Evolutionary conservation across 2,797 vertebrate species (phyloP).

Genomic region (Linurgus olivaceus): DNA sequence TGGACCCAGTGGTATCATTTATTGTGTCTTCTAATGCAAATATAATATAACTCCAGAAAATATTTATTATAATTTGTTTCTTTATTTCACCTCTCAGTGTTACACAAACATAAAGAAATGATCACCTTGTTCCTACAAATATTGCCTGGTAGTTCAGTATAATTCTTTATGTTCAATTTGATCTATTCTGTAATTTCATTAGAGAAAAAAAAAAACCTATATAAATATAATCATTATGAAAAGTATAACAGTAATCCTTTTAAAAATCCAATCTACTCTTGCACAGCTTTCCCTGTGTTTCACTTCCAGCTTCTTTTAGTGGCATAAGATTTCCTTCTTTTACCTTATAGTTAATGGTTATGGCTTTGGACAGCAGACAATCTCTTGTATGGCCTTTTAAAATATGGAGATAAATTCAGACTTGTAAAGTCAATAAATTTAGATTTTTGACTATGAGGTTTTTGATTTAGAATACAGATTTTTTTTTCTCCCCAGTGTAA

Average conservation of each 20-base stretch:
- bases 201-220: accelerated
- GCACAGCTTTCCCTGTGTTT: not conserved
- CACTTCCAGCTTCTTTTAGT: not conserved
- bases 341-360: not conserved
- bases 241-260: not conserved
- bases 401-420: not conserved
- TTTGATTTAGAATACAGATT: not conserved
- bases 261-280: not conserved
- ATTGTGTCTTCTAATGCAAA: not conserved
- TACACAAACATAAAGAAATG: not conserved
- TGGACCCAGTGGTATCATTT: not conserved
- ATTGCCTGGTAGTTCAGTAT: not conserved
- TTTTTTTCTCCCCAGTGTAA: not conserved
- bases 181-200: not conserved
- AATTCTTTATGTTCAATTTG: not conserved
- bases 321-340: not conserved
- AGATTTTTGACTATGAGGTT: not conserved
- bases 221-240: not conserved
- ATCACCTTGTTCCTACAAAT: not conserved
- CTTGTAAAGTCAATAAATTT: not conserved
- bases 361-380: not conserved
- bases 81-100: not conserved
- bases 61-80: not conserved
- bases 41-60: not conserved
- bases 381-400: not conserved